These are phyloP conservation scores for Panagrolaimus sp. DNA, from an alignment of 1,140 invertebrate species.

Conservation along the genomic window DNA sequence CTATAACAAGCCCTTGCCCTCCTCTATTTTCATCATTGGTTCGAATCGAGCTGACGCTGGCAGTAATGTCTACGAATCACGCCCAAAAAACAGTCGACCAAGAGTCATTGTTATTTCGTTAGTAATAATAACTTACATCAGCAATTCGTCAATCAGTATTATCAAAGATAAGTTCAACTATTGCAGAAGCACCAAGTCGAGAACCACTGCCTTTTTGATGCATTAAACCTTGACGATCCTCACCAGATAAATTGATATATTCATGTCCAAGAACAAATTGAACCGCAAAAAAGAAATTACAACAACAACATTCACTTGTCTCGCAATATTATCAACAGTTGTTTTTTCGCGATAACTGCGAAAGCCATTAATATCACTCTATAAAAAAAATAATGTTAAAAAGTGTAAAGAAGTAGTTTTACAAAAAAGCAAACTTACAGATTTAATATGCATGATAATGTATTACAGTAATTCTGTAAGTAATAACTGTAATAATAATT, in stretches of 20 bases:
- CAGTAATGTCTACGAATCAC: too few relatives aligned
- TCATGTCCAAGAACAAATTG: slow-evolving; percentile 85
- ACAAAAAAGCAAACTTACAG: slow-evolving; percentile 26
- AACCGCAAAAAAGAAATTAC: slow-evolving; percentile 98
- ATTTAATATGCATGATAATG: slow-evolving; percentile 44
- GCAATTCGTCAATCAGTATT: background rate
- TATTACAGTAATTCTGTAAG: too few relatives aligned
- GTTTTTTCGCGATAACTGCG: slow-evolving; percentile 98
- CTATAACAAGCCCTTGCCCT: too few relatives aligned
- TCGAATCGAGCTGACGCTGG: too few relatives aligned
- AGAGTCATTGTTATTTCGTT: background rate
- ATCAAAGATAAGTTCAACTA: background rate
- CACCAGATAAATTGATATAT: too few relatives aligned
- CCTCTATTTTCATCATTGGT: too few relatives aligned
- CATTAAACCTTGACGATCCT: too few relatives aligned
- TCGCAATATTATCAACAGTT: slow-evolving; percentile 92
- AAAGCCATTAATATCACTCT: slow-evolving; percentile 99
- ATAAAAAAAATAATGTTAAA: slow-evolving; percentile 33
- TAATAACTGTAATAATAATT: too few relatives aligned
- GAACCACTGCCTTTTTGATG: background rate
- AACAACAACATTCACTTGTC: slow-evolving; percentile 85
- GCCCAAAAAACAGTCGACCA: too few relatives aligned
- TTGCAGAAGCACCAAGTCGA: background rate
- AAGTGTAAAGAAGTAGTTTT: background rate
- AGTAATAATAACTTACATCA: background rate